Conservation (phyloP, 2,113 vertebrate species). For the Zingel zingel region DNA sequence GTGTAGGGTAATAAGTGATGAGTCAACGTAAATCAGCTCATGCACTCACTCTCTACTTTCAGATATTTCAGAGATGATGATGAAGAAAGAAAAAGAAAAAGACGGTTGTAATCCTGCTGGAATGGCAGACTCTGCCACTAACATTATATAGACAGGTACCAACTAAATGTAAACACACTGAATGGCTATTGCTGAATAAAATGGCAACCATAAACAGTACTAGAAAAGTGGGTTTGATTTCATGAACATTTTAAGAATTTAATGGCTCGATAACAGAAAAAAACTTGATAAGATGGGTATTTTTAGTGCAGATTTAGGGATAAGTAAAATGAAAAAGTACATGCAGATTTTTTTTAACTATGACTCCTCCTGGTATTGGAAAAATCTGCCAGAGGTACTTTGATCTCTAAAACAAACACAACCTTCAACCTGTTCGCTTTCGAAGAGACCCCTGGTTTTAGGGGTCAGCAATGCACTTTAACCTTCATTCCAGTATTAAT, state of each 20-base stretch:
- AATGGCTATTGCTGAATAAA: background rate
- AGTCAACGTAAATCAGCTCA: background rate
- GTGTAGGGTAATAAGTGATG: background rate
- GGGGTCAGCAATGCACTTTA: slow-evolving; percentile 29
- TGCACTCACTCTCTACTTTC: background rate
- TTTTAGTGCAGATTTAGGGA: background rate
- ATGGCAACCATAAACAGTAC: background rate
- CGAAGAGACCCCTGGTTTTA: slow-evolving; percentile 4
- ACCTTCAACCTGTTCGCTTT: slow-evolving; percentile 50
- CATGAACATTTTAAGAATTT: background rate
- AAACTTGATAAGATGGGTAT: background rate
- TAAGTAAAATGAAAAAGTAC: background rate
- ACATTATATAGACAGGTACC: background rate
- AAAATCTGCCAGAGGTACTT: slow-evolving; percentile 5
- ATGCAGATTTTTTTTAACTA: background rate
- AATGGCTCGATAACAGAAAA: background rate
- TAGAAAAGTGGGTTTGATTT: background rate
- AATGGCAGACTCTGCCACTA: background rate
- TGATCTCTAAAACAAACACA: slow-evolving; percentile 50
- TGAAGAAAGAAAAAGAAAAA: background rate
- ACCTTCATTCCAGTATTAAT: slow-evolving; percentile 18
- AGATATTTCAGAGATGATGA: background rate
- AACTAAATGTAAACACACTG: background rate
- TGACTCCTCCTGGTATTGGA: background rate
- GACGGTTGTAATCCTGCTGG: background rate